Evolutionary conservation across 2,113 vertebrate species (phyloP).

Genomic region (Epinephelus fuscoguttatus): DNA sequence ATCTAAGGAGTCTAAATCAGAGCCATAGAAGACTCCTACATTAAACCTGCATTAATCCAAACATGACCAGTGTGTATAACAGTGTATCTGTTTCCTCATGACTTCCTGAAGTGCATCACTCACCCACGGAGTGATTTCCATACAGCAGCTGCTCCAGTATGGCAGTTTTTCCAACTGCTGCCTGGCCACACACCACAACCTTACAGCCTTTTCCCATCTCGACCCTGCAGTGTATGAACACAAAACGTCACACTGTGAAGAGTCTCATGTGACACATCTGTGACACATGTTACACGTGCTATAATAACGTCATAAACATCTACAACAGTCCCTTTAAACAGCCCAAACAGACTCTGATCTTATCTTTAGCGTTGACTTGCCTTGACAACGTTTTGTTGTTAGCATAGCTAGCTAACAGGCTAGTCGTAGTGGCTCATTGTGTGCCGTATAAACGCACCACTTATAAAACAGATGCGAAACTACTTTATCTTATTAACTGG

Average conservation of each 20-base stretch:
- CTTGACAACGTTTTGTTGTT: constrained; percentile 28
- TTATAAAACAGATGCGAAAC: fast-evolving
- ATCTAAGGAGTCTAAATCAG: no score
- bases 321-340: background rate
- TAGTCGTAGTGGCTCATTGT: background rate
- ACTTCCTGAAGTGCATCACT: constrained; percentile 55
- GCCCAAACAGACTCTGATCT: background rate
- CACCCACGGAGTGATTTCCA: constrained; percentile 90
- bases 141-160: constrained; percentile 95
- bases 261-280: background rate
- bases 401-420: constrained; percentile 31
- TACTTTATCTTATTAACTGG: no score
- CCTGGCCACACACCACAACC: constrained; percentile 93
- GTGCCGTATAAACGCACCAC: background rate
- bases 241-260: background rate
- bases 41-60: background rate
- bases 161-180: constrained; percentile 94
- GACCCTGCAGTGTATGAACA: constrained; percentile 34
- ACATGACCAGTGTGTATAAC: background rate
- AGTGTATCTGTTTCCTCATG: background rate
- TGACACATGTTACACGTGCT: fast-evolving
- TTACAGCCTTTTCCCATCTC: constrained; percentile 96
- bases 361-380: background rate
- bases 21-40: no score
- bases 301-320: background rate